Evolutionary conservation across 2,797 vertebrate genomes (phyloP).

Genomic region (Phaenicophaeus curvirostris): DNA sequence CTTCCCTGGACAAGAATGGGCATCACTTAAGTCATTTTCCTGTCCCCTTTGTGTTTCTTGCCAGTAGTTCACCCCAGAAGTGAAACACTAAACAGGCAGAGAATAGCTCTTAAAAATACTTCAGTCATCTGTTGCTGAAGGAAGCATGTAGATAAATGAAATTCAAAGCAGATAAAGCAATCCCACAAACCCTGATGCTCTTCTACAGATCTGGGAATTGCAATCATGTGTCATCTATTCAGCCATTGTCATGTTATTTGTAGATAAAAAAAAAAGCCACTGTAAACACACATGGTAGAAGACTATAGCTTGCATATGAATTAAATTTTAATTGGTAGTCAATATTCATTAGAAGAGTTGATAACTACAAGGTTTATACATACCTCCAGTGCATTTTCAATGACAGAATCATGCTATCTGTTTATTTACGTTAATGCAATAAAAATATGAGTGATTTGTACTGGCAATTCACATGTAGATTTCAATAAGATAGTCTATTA

Average conservation of each 20-base stretch:
- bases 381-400: background rate
- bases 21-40: background rate
- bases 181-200: background rate
- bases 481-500: background rate
- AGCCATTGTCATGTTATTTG: background rate
- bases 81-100: background rate
- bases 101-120: background rate
- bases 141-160: background rate
- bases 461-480: background rate
- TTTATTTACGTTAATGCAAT: background rate
- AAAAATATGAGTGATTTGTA: background rate
- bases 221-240: background rate
- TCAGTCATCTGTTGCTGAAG: background rate
- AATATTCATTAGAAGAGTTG: background rate
- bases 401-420: background rate
- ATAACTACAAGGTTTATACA: background rate
- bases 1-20: background rate
- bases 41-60: background rate
- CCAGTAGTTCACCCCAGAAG: background rate
- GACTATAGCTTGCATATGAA: background rate
- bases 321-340: background rate
- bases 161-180: background rate
- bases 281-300: background rate
- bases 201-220: background rate
- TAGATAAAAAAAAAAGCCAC: background rate